A percentile compares a stretch with the other conserved stretches of the same genome.
These are phyloP conservation scores for Galemys pyrenaicus DNA, from an alignment of 2,113 vertebrate genomes.

Conservation along the genomic window DNA sequence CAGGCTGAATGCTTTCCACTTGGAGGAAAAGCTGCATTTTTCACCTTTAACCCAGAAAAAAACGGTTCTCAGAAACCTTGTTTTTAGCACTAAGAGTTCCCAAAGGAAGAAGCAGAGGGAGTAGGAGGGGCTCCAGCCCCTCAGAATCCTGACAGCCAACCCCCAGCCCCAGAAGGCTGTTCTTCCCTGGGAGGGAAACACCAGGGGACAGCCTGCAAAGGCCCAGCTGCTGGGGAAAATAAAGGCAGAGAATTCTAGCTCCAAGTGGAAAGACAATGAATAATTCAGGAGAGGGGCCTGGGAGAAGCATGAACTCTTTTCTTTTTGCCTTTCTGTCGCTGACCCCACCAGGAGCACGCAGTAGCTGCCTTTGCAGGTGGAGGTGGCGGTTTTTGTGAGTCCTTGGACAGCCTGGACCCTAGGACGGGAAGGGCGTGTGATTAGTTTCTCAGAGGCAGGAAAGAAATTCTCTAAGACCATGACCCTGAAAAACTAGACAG, in stretches of 20 bases:
- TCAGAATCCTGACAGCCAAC: not conserved
- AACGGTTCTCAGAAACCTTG: constrained; percentile 78
- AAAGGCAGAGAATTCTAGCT: not conserved
- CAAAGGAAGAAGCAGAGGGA: constrained; percentile 50
- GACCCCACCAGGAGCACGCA: not conserved
- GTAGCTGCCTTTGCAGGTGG: not conserved
- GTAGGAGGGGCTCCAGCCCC: not conserved
- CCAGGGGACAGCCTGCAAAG: not conserved
- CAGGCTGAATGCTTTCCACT: constrained; percentile 63
- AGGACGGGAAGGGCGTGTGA: not conserved
- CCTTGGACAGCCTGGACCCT: not conserved
- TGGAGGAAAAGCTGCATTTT: constrained; percentile 81
- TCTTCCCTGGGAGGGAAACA: not conserved
- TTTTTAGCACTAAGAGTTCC: constrained; percentile 74
- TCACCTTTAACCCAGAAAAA: constrained; percentile 82
- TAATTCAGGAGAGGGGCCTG: not conserved
- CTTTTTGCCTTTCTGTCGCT: not conserved
- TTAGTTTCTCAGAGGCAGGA: not conserved
- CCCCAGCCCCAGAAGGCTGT: not conserved
- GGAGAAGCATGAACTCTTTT: not conserved
- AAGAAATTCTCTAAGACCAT: not conserved
- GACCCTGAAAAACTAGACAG: not conserved
- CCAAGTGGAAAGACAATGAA: not conserved
- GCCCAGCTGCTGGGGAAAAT: not conserved
- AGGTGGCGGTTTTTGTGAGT: fast-evolving